Conservation (phyloP, 2,113 vertebrate species). For the Jacana jacana region DNA sequence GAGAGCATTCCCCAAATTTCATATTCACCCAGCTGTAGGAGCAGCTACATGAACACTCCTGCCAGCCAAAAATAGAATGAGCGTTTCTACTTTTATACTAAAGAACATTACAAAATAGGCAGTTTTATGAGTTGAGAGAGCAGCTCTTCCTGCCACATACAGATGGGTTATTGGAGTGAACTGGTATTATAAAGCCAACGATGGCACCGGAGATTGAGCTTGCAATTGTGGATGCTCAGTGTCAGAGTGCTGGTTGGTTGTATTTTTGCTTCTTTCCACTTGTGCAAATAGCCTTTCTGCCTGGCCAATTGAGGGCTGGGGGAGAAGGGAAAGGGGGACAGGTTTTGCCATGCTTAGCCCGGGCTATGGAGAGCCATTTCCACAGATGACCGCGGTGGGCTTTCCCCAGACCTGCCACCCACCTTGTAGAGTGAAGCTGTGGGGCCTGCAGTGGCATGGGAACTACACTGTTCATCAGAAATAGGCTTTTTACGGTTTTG, state of each 20-base stretch:
- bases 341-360: not conserved
- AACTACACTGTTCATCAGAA: not conserved
- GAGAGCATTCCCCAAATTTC: not conserved
- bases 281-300: not conserved
- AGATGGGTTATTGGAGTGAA: not conserved
- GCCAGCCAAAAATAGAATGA: not conserved
- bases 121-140: not conserved
- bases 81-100: not conserved
- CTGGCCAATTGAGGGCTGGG: fast-evolving
- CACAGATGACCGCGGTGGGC: not conserved
- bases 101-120: not conserved
- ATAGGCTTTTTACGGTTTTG: not conserved
- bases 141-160: not conserved
- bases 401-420: not conserved
- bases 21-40: not conserved
- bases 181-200: not conserved
- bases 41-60: not conserved
- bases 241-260: not conserved
- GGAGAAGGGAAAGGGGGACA: not conserved
- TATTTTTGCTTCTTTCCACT: not conserved
- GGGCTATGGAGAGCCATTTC: not conserved
- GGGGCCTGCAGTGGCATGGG: not conserved
- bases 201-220: fast-evolving
- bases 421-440: not conserved
- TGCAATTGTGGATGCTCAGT: not conserved